phyloP scores from a whole-genome alignment of 2,113 vertebrate species.

The Litocranius walleri region DNA sequence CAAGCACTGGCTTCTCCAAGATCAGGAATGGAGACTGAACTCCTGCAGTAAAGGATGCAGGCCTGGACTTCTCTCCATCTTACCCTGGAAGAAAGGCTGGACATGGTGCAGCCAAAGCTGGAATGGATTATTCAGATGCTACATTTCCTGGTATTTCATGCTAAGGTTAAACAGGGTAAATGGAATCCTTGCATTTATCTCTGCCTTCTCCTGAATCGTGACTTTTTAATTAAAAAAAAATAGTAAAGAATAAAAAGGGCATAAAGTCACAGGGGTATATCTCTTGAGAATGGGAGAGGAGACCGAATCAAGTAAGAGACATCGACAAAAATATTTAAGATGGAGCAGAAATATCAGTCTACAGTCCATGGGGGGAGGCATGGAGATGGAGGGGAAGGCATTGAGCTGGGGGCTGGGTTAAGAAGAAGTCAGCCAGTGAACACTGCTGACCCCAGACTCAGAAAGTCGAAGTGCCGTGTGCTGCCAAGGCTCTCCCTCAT shows the following conservation, averaged over 20 bases:
- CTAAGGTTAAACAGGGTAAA: neutral
- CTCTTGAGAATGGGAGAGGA: neutral
- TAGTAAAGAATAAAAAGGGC: neutral
- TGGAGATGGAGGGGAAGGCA: neutral
- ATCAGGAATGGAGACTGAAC: neutral
- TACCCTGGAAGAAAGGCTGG: neutral
- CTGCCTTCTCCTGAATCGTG: neutral
- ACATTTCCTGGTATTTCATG: neutral
- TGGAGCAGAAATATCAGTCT: neutral
- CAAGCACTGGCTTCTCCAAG: neutral
- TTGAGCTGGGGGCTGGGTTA: fast-evolving
- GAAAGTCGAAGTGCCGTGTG: neutral
- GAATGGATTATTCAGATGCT: neutral
- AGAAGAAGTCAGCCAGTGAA: neutral
- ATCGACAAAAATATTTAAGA: neutral
- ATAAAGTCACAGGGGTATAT: neutral
- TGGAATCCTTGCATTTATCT: neutral
- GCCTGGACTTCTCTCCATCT: neutral
- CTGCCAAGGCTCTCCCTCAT: neutral
- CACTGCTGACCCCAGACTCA: neutral
- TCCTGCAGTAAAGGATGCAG: neutral
- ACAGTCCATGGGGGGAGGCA: fast-evolving
- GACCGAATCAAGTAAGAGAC: neutral
- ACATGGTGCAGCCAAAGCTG: neutral
- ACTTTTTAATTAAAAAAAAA: neutral